phyloP scores from a whole-genome alignment of 1,140 invertebrate species.

The Bombus impatiens region DNA sequence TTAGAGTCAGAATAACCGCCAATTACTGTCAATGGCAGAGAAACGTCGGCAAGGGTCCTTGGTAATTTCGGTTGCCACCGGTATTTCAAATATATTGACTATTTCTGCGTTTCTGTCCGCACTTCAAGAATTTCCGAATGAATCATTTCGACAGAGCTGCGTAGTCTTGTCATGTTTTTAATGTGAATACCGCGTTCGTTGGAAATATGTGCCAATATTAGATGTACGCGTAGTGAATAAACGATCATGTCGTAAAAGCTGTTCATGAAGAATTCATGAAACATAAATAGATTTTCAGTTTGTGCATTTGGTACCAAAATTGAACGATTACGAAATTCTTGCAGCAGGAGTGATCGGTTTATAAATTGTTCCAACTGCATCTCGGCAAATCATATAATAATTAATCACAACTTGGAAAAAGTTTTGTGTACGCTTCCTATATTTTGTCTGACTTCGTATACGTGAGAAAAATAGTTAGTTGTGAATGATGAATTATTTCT shows the following conservation, averaged over 20 bases:
- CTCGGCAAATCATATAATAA: no score
- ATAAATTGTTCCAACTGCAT: no score
- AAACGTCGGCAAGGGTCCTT: conserved; percentile 52
- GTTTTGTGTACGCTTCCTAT: no score
- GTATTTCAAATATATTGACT: conserved; percentile 63
- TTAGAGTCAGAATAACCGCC: conserved; percentile 72
- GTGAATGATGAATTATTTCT: no score
- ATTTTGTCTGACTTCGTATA: no score
- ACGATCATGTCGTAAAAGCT: not conserved
- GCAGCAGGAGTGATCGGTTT: no score
- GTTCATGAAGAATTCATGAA: not conserved
- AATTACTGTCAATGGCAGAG: conserved; percentile 78
- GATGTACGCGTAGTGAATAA: not conserved
- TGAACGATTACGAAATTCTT: no score
- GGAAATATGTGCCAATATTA: not conserved
- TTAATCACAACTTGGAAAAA: no score
- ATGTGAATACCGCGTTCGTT: not conserved
- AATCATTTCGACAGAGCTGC: conserved; percentile 21
- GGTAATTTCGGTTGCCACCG: conserved; percentile 63
- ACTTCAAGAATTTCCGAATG: conserved; percentile 39
- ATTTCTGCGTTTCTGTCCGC: conserved; percentile 36
- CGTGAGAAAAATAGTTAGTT: no score
- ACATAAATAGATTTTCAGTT: not conserved
- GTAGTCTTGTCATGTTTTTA: not conserved
- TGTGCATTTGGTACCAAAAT: not conserved